phyloP scores from a whole-genome alignment of 2,888 invertebrate species.

The Acleris holmiana region DNA sequence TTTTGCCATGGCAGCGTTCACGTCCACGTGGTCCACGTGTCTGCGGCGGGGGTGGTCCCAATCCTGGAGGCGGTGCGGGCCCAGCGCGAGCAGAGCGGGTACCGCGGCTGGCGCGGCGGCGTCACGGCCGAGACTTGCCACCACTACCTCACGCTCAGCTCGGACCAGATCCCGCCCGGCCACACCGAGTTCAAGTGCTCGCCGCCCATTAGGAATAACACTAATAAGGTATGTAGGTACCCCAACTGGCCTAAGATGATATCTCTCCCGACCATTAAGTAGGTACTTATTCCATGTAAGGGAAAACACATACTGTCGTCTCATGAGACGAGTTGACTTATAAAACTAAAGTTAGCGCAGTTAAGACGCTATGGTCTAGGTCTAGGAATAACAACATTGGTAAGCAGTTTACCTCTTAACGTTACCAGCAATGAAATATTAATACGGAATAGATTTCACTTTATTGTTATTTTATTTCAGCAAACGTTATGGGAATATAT shows the following conservation, averaged over 20 bases:
- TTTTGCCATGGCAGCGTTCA: constrained; percentile 68
- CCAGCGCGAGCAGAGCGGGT: constrained; percentile 75
- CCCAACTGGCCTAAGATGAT: not conserved
- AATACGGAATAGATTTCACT: not conserved
- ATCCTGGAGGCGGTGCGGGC: constrained; percentile 76
- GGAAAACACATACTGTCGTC: too few relatives aligned
- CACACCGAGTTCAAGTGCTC: constrained; percentile 88
- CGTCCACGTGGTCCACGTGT: constrained; percentile 87
- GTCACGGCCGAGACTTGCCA: constrained; percentile 88
- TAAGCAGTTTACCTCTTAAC: too few relatives aligned
- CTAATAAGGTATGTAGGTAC: constrained; percentile 74
- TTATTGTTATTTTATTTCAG: constrained; percentile 50
- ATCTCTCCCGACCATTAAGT: not conserved
- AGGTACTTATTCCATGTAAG: too few relatives aligned
- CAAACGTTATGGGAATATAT: constrained; percentile 85
- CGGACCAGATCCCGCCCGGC: constrained; percentile 84
- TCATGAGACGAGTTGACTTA: too few relatives aligned
- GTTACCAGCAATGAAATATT: not conserved
- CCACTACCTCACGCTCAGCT: constrained; percentile 85
- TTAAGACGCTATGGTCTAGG: too few relatives aligned
- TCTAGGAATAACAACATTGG: too few relatives aligned
- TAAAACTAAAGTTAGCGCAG: too few relatives aligned
- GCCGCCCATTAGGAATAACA: constrained; percentile 85
- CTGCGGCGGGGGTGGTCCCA: constrained; percentile 82
- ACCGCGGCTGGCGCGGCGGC: constrained; percentile 75